Base-by-base conservation (phyloP, 2,113 vertebrate genomes). In the Blennius ocellaris region DNA sequence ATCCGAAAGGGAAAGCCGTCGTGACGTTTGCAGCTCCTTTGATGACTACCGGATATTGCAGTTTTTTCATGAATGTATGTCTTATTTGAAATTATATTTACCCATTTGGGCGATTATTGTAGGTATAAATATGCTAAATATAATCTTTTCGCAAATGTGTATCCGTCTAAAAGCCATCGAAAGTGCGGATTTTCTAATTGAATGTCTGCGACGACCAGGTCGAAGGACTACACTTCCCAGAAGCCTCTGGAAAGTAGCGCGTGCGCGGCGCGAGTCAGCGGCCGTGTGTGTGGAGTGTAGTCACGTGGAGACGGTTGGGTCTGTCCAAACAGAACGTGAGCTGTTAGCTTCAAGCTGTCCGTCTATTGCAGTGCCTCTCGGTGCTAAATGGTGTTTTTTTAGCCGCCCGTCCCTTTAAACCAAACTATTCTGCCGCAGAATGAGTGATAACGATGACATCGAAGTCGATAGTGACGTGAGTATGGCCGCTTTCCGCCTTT, bases 361-460 rank as follows among this genome's bases (percentile, higher is more conserved):
- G 85, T 68, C 74, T 83, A 87, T 84, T 54, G 36, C 59, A 62
- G 87, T 76, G 75, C 83, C 78, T 75, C 69, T 85, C 21, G 90
- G 89, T 86, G 91, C 85, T 70, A 54, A 76, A 69, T 94, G 90
- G 90, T 89, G 90, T 86, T 87, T 90, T 80, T 92, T 62, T 73
- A 91, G 90, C 85, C 82, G 43, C 80, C 69, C 81, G 77, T 90
- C 80, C 71, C 82, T 84, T 87, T 82, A 91, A 85, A 84, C 63
- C 78, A 64, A 48, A 81, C 78, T 16, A 80, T 86, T 89, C 78
- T 57, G 69, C 72, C 92, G 92, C 95, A 97, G 94, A 95, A 98
- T 97, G 97, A 99, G 97, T 93, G 97, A 99, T 91, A 99, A 97
- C 96, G 97, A 99, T 95, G 97, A 99, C 81, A 99, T 99, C 96